Conservation (phyloP, 2,888 invertebrate genomes). For the Acholoe squamosa region DNA sequence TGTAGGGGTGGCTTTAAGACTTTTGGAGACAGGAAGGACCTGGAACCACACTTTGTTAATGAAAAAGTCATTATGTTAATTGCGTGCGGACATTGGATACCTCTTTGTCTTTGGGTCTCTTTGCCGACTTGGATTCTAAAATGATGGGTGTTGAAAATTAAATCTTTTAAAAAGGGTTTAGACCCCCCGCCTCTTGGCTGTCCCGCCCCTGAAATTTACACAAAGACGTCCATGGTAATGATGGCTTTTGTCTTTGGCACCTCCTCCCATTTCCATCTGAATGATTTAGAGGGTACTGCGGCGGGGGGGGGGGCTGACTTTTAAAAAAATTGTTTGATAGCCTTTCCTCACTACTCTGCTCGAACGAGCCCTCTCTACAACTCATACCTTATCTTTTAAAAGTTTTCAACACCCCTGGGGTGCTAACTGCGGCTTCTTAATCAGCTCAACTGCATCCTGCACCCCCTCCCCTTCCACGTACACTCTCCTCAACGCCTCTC, state of each 20-base stretch:
- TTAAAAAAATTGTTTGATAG: background rate
- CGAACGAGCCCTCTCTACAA: background rate
- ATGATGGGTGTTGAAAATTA: background rate
- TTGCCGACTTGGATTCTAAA: conserved; percentile 11
- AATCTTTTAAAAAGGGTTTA: conserved; percentile 4
- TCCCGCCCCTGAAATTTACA: conserved; percentile 2
- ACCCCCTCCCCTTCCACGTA: background rate
- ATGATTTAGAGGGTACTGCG: background rate
- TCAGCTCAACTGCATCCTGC: background rate
- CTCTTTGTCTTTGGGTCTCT: background rate
- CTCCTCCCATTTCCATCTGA: background rate
- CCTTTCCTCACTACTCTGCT: background rate
- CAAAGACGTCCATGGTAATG: background rate
- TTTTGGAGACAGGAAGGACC: no score
- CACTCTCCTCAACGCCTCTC: background rate
- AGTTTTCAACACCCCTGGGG: background rate
- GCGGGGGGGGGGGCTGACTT: no score
- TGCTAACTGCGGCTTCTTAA: background rate
- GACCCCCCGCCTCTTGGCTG: conserved; percentile 28
- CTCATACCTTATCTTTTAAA: background rate
- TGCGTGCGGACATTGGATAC: no score
- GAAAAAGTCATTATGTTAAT: no score
- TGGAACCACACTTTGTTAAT: no score
- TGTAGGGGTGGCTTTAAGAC: no score
- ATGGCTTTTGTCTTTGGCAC: background rate